Base-by-base conservation (phyloP, 2,113 vertebrate genomes). In the Cyrtonyx montezumae region DNA sequence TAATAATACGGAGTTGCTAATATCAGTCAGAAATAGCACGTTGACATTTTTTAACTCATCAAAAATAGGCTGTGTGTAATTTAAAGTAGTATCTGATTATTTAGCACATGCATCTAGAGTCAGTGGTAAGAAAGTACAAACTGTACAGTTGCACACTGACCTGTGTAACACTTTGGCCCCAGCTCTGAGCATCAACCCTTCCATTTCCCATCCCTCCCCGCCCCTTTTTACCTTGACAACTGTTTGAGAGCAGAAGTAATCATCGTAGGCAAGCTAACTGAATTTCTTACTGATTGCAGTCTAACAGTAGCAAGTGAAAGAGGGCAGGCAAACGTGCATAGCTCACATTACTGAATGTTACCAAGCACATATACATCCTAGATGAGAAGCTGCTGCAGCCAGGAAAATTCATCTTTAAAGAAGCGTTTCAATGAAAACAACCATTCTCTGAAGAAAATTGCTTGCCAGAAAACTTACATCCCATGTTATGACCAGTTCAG, bases 401-500 rank as follows among this genome's bases (percentile, higher is more conserved):
- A 83, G 40, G 84, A 66, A 73, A 45, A 65, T 12, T 79, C 42
- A 67, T 77, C 70, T 61, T 82, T 74, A 23, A 84, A 71, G 13
- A 28, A 82, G 62, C n/a, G 8, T 91, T 21, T 70, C 68, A 76
- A 90, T 65, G 55, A 67, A 79, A 91, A 88, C 65, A 69, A 25
- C 13, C n/a, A 59, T 23, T 65, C 58, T 75, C 49, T 37, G 36
- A 40, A 70, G 87, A 30, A 49, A 84, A 68, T 5, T 8, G 21
- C 66, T 59, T 46, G 23, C 69, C 65, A 85, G 37, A 89, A 40
- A 40, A 99, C 99, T 99, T 98, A 99, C 99, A 97, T 99, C 99
- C 99, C 99, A 99, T 67, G 98, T 99, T 96, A 99, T 99, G 96
- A 99, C 99, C 96, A 99, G 98, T 97, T 99, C 99, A 81, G 99